A percentile compares a stretch with the other conserved stretches of the same genome.
These are phyloP conservation scores for Adelosebastes latens DNA, from an alignment of 2,797 vertebrate genomes.

Conservation along the genomic window DNA sequence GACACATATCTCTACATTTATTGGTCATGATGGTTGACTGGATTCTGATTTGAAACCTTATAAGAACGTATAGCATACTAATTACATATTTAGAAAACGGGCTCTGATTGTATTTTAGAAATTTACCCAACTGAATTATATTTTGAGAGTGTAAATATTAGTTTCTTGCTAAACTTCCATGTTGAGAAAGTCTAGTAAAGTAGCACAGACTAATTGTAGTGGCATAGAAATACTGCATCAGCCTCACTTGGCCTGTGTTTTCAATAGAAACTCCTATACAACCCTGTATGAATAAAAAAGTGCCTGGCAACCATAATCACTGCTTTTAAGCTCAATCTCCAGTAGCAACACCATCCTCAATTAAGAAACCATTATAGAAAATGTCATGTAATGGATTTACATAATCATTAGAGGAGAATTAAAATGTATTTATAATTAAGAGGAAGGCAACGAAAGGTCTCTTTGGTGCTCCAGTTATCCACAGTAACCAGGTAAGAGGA, in stretches of 20 bases:
- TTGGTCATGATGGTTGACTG: neutral
- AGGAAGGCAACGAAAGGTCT: neutral
- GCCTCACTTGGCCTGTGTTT: neutral
- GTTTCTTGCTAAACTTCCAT: neutral
- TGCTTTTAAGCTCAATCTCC: slow-evolving; percentile 8
- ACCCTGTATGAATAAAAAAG: neutral
- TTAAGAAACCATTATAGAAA: neutral
- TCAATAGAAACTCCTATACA: neutral
- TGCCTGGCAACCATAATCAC: neutral
- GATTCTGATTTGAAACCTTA: neutral
- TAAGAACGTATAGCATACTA: neutral
- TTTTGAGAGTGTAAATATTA: neutral
- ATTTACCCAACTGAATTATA: neutral
- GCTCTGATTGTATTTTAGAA: neutral
- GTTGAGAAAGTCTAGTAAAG: neutral
- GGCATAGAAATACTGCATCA: neutral
- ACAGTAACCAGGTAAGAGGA: slow-evolving; percentile 14
- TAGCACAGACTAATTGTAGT: neutral
- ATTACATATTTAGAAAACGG: neutral
- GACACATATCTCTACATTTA: neutral
- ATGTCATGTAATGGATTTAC: neutral
- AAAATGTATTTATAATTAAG: slow-evolving; percentile 10
- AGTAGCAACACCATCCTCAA: neutral
- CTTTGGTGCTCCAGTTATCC: neutral
- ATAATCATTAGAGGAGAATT: slow-evolving; percentile 2